Evolutionary conservation across 1,140 invertebrate species (phyloP), one percentile per base, ranked within the genome.

Genomic region (Sinella curviseta): DNA sequence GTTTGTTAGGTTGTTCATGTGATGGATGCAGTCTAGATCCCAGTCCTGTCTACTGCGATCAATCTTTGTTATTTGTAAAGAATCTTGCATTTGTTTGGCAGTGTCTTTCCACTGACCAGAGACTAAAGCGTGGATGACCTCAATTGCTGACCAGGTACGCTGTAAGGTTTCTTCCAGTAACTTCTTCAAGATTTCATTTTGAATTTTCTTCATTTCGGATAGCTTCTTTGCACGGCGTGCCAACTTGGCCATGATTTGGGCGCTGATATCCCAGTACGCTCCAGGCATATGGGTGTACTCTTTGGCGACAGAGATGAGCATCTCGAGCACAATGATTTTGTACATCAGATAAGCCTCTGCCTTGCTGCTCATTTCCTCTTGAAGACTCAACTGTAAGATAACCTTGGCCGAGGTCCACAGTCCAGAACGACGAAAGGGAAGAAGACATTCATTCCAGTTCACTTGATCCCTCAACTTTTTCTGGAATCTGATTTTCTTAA

Each of bases 391-490:
- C n/a, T 78, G 55, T 3, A 78, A 20, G 1, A 81, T 36, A 0
- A 81, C 80, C 39, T 81, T 81, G 17, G 48, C 39, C 0, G 74
- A 76, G 39, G 75, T 76, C 80, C 80, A 81, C 4, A 81, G 57
- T 24, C 80, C 80, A 60, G 80, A 81, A 16, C 80, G 54, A 34
- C 77, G 73, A 26, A 76, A 75, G 8, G 74, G 77, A 48, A 78
- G 31, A 0, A 28, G 16, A 33, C 24, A 39, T 1, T 78, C 48
- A 1, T 81, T 77, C 20, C 70, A 81, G 16, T 77, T 48, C 0
- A 78, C 74, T 14, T 36, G 28, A 34, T 81, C 80, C 0, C 80
- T 54, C 12, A 81, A 33, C 73, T 81, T 81, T 26, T 81, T 81
- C 24, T 30, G 2, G 8, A 75, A 31, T 75, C 28, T 36, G 24